phyloP scores from a whole-genome alignment of 2,797 vertebrate genomes.

The Chaunax sp. region DNA sequence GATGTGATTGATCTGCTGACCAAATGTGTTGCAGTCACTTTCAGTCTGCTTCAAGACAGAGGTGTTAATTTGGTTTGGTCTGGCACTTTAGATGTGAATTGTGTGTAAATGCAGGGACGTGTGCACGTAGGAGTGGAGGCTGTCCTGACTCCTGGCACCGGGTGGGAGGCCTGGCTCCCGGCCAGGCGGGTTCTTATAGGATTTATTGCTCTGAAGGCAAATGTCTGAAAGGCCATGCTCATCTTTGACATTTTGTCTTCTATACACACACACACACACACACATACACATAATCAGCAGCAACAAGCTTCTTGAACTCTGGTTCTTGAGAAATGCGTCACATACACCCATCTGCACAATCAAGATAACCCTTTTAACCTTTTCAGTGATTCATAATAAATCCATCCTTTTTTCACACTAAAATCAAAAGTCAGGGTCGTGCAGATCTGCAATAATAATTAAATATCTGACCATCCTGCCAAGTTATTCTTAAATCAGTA shows the following conservation, averaged over 20 bases:
- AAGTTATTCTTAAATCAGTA: slow-evolving; percentile 11
- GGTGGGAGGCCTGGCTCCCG: slow-evolving; percentile 63
- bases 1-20: slow-evolving; percentile 57
- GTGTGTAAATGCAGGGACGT: slow-evolving; percentile 32
- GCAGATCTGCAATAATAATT: not conserved
- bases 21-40: slow-evolving; percentile 62
- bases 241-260: slow-evolving; percentile 46
- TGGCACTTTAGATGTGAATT: slow-evolving; percentile 59
- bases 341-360: not conserved
- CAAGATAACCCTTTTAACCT: not conserved
- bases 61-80: slow-evolving; percentile 77
- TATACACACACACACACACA: not conserved
- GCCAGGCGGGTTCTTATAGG: slow-evolving; percentile 59
- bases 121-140: not conserved
- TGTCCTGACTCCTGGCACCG: slow-evolving; percentile 56
- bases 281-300: not conserved
- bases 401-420: not conserved
- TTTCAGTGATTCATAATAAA: not conserved
- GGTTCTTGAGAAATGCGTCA: not conserved
- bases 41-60: slow-evolving; percentile 50
- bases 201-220: slow-evolving; percentile 67
- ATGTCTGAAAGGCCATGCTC: slow-evolving; percentile 53
- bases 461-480: not conserved
- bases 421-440: not conserved
- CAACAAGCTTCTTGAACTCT: not conserved